Evolutionary conservation across 2,888 invertebrate species (phyloP), one percentile per base, ranked within the genome.

Genomic region (Fragum whitleyi): DNA sequence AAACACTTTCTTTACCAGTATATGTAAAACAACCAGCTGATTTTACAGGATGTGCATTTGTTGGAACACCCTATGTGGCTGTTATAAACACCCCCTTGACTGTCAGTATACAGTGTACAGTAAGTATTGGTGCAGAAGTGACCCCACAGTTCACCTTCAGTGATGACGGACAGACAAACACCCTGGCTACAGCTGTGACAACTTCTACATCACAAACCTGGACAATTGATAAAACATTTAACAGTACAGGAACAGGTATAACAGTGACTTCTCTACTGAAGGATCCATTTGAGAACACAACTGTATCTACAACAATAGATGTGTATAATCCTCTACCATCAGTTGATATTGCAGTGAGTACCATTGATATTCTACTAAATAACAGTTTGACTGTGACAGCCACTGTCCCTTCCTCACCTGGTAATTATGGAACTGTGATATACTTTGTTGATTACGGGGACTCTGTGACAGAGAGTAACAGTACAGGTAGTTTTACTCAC

Each of bases 401-500:
- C 14, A 55, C n/a, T 23, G 67, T 82, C 29, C 75, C 83, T 23
- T 14, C 67, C 36, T 29, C 65, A 21, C 77, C 79, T 19, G 80
- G 79, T 26, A 74, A 76, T 42, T 86, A 86, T 68, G 86, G 87
- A 7, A 51, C 36, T 16, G 62, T 87, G 2, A 47, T 57, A 6
- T 87, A 76, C 55, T 78, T 47, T 5, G 83, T 74, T 73, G 78
- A 86, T 23, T 86, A 76, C 61, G 81, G 81, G 26, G 83, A 88
- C 86, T 79, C 78, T 14, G 71, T 67, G 9, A 59, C 59, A n/a
- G 70, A 26, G 1, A 68, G 78, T 0, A 36, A 21, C 21, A 23
- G n/a, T 3, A 28, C 67, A 2, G 79, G 76, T 2, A 67, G 32
- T 59, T 73, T 77, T 7, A 57, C 80, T 0, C 80, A 87, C 72